These are phyloP conservation scores for Crepidodera aurea DNA, from an alignment of 2,888 invertebrate species.

Conservation along the genomic window DNA sequence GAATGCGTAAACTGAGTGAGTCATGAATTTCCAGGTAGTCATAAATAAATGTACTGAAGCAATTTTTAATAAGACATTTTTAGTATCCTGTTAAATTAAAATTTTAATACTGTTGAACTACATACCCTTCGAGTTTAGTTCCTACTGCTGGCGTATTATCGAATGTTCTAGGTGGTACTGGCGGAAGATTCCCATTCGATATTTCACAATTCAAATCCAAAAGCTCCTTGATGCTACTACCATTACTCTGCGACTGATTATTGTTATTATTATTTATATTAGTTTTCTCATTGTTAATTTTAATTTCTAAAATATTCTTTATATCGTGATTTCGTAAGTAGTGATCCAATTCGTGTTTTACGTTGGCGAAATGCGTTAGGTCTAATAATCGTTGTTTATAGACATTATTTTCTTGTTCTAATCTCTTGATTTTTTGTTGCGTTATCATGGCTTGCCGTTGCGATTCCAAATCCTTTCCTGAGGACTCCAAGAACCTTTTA, in stretches of 20 bases:
- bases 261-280: conserved; percentile 8
- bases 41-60: no score
- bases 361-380: conserved; percentile 64
- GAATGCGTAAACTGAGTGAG: no score
- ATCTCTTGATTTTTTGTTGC: conserved; percentile 85
- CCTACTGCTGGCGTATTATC: conserved; percentile 72
- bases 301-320: conserved; percentile 63
- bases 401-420: conserved; percentile 85
- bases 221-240: conserved; percentile 47
- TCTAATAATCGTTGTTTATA: conserved; percentile 84
- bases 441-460: conserved; percentile 79
- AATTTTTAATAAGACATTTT: no score
- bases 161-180: conserved; percentile 63
- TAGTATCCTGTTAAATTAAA: no score
- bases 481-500: conserved; percentile 91
- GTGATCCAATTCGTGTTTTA: conserved; percentile 64
- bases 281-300: conserved; percentile 20
- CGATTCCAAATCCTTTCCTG: conserved; percentile 87
- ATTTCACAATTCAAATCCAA: conserved; percentile 55
- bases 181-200: conserved; percentile 58
- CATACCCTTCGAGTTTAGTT: conserved; percentile 75
- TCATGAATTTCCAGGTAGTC: no score
- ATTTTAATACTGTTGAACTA: no score
- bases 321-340: conserved; percentile 64
- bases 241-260: conserved; percentile 34